A percentile compares a stretch with the other conserved stretches of the same genome.
phyloP scores from a whole-genome alignment of 2,797 vertebrate genomes.

The Gorsachius magnificus region DNA sequence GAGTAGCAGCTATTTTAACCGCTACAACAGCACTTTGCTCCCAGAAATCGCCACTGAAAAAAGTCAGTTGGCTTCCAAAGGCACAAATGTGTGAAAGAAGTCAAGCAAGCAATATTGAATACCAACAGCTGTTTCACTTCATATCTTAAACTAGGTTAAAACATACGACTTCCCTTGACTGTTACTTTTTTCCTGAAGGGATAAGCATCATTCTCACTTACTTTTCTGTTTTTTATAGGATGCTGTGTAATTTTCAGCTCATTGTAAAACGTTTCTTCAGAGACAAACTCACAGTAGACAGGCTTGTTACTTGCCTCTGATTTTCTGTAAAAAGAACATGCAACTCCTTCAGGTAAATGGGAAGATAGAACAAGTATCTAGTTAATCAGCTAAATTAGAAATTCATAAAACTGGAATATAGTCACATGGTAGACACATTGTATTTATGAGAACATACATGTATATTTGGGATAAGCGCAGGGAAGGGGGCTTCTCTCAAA shows the following conservation, averaged over 20 bases:
- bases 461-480: neutral
- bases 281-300: neutral
- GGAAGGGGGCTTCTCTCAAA: neutral
- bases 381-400: neutral
- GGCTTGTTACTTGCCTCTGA: neutral
- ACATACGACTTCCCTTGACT: neutral
- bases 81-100: neutral
- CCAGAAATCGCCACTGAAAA: neutral
- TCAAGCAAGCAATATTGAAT: neutral
- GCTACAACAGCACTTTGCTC: neutral
- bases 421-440: rapidly evolving
- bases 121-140: neutral
- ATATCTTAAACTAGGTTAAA: neutral
- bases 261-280: neutral
- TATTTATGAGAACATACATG: neutral
- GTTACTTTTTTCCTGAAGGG: neutral
- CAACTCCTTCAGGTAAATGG: neutral
- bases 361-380: neutral
- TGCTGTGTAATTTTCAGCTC: neutral
- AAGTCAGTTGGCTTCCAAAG: neutral
- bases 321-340: neutral
- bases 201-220: neutral
- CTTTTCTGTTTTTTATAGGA: neutral
- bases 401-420: neutral
- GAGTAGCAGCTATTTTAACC: neutral